Base-by-base conservation (phyloP, 2,113 vertebrate species). In the Mugil cephalus region DNA sequence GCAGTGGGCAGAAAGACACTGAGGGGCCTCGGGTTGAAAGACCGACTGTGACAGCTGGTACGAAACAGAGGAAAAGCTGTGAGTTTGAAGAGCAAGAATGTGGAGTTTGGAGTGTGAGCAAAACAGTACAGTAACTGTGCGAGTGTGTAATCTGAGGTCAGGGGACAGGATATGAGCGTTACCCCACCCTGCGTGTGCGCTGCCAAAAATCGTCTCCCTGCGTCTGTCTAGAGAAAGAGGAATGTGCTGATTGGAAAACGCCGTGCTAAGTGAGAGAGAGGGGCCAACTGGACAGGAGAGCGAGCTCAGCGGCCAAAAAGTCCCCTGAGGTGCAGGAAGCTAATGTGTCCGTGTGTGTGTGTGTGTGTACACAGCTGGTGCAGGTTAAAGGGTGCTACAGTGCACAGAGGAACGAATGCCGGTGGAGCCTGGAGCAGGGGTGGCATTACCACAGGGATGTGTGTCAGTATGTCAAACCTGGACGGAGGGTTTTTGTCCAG, bases 221-320 rank as follows among this genome's bases (percentile, higher is more conserved):
- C 79, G 88, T 87, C 88, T 88, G 89, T 87, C 85, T 87, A 74
- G 83, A 88, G 74, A 82, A 87, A 69, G 65, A 91, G 92, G 92
- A 93, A 93, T 94, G 92, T 91, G 92, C 91, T 92, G 93, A 94
- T 92, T 91, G 90, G 91, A 88, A 81, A 88, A 77, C 65, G 71
- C 58, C 60, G 15, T 15, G 36, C 65, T 74, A 78, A 86, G 56
- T 59, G 71, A 76, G 67, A 73, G 67, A n/a, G n/a, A n/a, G n/a
- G n/a, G 13, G 82, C 84, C 91, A 91, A 91, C 86, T 93, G 88
- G 92, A 79, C 85, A 75, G 55, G 36, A 79, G 55, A 72, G 62
- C 71, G 1, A 17, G 53, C 68, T 63, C 50, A 82, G 43, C 72
- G 81, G 83, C 81, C 89, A 89, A 83, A 77, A 69, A 34, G 14